These are phyloP conservation scores for Antechinus flavipes DNA, from an alignment of 2,113 vertebrate genomes.

Conservation along the genomic window DNA sequence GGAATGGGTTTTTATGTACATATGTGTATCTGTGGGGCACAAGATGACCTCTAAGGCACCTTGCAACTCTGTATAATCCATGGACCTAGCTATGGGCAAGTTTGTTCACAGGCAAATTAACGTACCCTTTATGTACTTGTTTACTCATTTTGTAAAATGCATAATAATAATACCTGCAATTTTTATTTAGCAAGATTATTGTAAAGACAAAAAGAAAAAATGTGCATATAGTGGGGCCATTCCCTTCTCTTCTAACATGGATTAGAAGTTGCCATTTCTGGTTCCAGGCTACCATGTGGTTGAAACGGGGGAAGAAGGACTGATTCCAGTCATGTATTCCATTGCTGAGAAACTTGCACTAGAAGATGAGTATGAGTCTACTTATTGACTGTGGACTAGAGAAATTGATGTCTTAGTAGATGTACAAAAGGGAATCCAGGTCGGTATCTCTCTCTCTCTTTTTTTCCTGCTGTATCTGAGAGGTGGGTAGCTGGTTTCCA, in stretches of 20 bases:
- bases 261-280: not conserved
- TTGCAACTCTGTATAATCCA: not conserved
- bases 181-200: not conserved
- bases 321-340: not conserved
- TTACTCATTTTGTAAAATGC: not conserved
- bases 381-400: not conserved
- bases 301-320: not conserved
- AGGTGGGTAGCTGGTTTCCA: not conserved
- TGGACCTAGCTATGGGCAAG: not conserved
- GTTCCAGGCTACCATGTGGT: not conserved
- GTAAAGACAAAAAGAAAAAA: not conserved
- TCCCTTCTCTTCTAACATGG: not conserved
- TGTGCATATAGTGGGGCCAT: not conserved
- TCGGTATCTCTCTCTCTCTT: not conserved
- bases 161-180: not conserved
- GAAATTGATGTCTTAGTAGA: not conserved
- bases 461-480: not conserved
- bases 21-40: not conserved
- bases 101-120: not conserved
- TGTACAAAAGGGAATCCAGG: not conserved
- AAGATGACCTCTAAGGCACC: not conserved
- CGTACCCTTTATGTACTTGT: not conserved
- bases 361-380: not conserved
- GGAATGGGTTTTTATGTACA: not conserved
- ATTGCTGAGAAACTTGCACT: not conserved